These are phyloP conservation scores for Ovis canadensis DNA, from an alignment of 2,113 vertebrate genomes.

Conservation along the genomic window DNA sequence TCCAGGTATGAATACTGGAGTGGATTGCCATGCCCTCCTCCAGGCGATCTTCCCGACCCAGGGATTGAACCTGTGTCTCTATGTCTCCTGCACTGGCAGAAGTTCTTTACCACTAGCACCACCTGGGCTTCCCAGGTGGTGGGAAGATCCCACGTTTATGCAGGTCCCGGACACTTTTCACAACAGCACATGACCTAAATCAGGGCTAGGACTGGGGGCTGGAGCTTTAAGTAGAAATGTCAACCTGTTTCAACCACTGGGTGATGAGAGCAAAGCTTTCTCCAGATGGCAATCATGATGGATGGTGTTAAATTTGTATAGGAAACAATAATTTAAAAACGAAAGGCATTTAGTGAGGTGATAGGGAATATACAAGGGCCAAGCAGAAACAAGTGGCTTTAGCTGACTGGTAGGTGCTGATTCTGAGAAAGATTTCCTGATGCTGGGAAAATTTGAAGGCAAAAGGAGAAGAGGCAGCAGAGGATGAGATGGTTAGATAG, in stretches of 20 bases:
- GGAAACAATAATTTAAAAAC: constrained; percentile 9
- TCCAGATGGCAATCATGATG: background rate
- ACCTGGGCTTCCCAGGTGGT: background rate
- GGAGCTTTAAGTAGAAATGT: background rate
- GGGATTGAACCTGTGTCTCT: background rate
- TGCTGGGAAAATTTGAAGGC: background rate
- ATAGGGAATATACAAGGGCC: background rate
- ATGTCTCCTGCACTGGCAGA: background rate
- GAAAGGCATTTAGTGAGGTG: background rate
- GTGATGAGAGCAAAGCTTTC: background rate
- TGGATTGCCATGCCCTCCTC: background rate
- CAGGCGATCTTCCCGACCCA: background rate
- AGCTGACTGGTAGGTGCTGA: background rate
- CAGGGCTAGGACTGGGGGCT: background rate
- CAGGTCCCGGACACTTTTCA: background rate
- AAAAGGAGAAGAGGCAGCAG: background rate
- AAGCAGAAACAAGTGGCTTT: background rate
- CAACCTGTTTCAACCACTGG: background rate
- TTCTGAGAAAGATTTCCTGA: background rate
- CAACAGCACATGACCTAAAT: background rate
- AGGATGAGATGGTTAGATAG: background rate
- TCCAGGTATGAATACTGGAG: background rate
- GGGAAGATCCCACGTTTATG: background rate
- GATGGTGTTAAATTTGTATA: background rate
- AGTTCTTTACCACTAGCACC: background rate